A percentile compares a stretch with the other conserved stretches of the same genome.
Evolutionary conservation across 2,888 invertebrate species (phyloP).

Genomic region (Drosophila formosana): DNA sequence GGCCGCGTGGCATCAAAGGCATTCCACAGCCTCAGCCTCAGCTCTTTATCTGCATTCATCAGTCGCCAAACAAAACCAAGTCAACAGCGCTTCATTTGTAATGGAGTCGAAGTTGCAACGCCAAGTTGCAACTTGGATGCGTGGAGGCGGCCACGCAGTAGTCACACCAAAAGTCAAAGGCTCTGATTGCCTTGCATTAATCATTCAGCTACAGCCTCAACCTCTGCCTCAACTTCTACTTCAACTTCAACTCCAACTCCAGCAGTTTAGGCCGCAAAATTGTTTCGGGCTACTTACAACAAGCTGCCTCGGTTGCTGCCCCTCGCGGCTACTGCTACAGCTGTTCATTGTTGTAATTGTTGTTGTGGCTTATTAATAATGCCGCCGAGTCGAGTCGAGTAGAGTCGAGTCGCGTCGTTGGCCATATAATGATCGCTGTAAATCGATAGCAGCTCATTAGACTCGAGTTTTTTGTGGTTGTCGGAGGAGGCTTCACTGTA

Average conservation of each 20-base stretch:
- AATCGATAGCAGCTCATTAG: constrained; percentile 79
- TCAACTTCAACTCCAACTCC: not conserved
- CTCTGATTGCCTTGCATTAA: constrained; percentile 77
- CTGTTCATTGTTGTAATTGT: constrained; percentile 76
- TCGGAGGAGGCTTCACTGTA: constrained; percentile 12
- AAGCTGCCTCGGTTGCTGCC: constrained; percentile 29
- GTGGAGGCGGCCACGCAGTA: constrained; percentile 75
- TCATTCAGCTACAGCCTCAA: constrained; percentile 37
- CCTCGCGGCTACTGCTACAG: constrained; percentile 28
- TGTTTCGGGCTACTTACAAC: constrained; percentile 77
- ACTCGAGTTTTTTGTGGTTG: not conserved
- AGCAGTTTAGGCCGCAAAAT: constrained; percentile 79
- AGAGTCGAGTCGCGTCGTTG: constrained; percentile 15
- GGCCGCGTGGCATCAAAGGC: constrained; percentile 71
- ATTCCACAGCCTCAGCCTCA: constrained; percentile 54
- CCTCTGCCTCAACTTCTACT: not conserved
- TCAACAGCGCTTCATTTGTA: constrained; percentile 80
- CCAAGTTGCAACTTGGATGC: not conserved
- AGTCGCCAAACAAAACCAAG: constrained; percentile 80
- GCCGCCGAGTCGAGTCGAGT: constrained; percentile 25
- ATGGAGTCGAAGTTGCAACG: constrained; percentile 50
- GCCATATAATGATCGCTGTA: constrained; percentile 65
- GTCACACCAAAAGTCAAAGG: constrained; percentile 67
- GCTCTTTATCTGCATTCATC: constrained; percentile 79
- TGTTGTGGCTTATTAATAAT: constrained; percentile 77